A percentile compares a stretch with the other conserved stretches of the same genome.
Conservation (phyloP, 2,888 invertebrate species). For the Lissocephala sabroskyi region DNA sequence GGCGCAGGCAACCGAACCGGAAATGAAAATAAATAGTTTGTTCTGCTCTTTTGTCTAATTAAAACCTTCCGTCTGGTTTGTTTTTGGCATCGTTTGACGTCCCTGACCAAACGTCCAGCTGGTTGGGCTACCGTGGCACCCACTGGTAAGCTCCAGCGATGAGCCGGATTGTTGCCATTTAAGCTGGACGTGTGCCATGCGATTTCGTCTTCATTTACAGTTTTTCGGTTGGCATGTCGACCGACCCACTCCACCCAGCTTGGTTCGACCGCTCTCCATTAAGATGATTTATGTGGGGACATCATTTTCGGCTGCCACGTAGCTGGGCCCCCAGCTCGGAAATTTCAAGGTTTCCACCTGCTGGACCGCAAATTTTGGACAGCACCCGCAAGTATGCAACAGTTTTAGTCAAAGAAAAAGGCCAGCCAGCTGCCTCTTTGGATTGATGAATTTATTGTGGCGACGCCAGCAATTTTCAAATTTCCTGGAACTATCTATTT, state of each 20-base stretch:
- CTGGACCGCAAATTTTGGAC: constrained; percentile 46
- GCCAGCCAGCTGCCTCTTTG: constrained; percentile 34
- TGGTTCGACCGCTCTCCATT: constrained; percentile 34
- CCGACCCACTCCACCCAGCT: neutral
- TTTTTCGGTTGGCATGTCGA: neutral
- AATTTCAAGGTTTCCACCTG: constrained; percentile 1
- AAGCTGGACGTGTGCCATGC: constrained; percentile 34
- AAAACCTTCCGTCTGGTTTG: constrained; percentile 47
- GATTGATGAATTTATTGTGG: constrained; percentile 41
- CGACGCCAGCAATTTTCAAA: too few species aligned
- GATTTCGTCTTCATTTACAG: constrained; percentile 52
- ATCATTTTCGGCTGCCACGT: constrained; percentile 42
- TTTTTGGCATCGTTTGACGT: constrained; percentile 31
- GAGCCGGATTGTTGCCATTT: neutral
- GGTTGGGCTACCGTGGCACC: too few species aligned
- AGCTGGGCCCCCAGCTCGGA: neutral
- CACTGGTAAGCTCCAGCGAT: too few species aligned
- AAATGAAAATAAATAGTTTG: constrained; percentile 61
- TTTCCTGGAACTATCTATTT: too few species aligned
- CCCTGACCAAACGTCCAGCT: too few species aligned
- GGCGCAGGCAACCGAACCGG: too few species aligned
- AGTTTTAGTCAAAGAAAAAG: too few species aligned
- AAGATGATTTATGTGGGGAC: constrained; percentile 60
- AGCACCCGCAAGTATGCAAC: constrained; percentile 51
- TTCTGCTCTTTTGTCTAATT: constrained; percentile 57